Conservation (phyloP, 2,797 vertebrate species). For the Phataginus tricuspis region DNA sequence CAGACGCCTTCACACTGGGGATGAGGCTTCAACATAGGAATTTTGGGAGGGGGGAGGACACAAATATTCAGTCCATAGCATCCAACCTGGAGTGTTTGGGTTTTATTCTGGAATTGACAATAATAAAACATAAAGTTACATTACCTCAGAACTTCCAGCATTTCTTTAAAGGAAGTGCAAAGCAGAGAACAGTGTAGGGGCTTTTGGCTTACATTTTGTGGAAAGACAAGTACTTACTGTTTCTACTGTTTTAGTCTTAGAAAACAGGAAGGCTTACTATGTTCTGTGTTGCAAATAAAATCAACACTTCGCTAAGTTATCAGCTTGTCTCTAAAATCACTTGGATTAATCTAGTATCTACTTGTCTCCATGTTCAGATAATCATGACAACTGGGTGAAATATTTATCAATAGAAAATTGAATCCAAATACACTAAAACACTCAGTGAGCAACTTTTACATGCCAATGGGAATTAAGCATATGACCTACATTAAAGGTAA, state of each 20-base stretch:
- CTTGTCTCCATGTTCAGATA: conserved; percentile 66
- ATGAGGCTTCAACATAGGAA: neutral
- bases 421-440: conserved; percentile 59
- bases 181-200: neutral
- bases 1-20: neutral
- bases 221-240: conserved; percentile 17
- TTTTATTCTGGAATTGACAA: neutral
- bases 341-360: conserved; percentile 64
- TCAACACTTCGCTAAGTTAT: conserved; percentile 69
- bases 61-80: neutral
- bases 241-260: neutral
- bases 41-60: neutral
- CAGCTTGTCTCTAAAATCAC: conserved; percentile 67
- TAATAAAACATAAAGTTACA: neutral
- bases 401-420: conserved; percentile 71
- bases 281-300: conserved; percentile 62
- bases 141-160: neutral
- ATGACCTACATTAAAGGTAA: neutral
- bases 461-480: neutral
- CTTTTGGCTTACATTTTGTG: neutral
- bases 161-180: neutral
- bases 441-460: conserved; percentile 40
- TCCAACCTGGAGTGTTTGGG: neutral
- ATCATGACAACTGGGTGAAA: conserved; percentile 73
- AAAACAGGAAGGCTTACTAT: neutral